A percentile compares a stretch with the other conserved stretches of the same genome.
Evolutionary conservation across 2,888 invertebrate species (phyloP).

Genomic region (Erebia palarica): DNA sequence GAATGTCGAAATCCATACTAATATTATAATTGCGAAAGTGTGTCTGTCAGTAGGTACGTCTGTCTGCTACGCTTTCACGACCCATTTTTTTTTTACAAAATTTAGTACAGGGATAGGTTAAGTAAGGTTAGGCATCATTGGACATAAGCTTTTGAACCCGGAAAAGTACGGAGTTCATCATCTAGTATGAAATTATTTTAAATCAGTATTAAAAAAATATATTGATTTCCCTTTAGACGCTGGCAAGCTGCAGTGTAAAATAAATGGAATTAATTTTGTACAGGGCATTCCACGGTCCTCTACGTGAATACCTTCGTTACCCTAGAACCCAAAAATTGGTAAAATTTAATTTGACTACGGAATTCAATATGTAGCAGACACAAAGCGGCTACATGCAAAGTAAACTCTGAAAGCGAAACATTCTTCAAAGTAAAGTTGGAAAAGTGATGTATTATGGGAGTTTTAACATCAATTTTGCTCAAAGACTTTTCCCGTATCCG

Average conservation of each 20-base stretch:
- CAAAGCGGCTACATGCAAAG: constrained; percentile 36
- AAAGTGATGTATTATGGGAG: constrained; percentile 40
- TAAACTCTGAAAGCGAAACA: constrained; percentile 40
- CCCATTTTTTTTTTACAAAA: too few relatives aligned
- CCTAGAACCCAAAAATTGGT: constrained; percentile 3
- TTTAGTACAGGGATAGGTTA: too few relatives aligned
- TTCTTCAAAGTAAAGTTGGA: constrained; percentile 41
- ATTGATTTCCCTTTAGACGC: neutral
- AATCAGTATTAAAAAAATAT: neutral
- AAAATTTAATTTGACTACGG: constrained; percentile 10
- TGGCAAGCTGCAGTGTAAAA: neutral
- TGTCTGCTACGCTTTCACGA: too few relatives aligned
- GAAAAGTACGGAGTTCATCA: too few relatives aligned
- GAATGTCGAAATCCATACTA: too few relatives aligned
- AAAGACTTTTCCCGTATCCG: constrained; percentile 7
- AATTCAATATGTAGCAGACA: constrained; percentile 13
- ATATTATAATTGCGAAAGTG: too few relatives aligned
- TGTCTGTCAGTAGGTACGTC: too few relatives aligned
- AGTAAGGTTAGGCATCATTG: too few relatives aligned
- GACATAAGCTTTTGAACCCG: too few relatives aligned
- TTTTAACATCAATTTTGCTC: constrained; percentile 27
- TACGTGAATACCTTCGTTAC: neutral
- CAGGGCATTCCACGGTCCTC: neutral
- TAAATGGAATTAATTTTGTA: constrained; percentile 4
- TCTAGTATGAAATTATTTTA: too few relatives aligned